phyloP scores from a whole-genome alignment of 1,140 invertebrate genomes.

The Meloidogyne floridensis region DNA sequence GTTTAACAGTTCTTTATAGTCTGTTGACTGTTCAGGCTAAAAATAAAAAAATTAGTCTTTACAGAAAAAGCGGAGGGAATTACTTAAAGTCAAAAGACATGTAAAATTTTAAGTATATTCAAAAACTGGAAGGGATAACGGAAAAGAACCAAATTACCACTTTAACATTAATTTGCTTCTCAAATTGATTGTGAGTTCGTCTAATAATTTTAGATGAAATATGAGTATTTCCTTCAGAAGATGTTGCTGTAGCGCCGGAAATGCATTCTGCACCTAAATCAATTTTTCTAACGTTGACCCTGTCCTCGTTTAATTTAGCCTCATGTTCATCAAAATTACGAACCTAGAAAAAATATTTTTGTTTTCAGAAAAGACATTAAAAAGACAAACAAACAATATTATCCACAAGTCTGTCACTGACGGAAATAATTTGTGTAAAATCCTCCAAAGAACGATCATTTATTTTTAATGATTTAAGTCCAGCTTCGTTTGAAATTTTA shows the following conservation, averaged over 20 bases:
- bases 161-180: constrained; percentile 71
- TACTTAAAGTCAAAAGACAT: constrained; percentile 71
- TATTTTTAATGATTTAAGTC: constrained; percentile 12
- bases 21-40: constrained; percentile 76
- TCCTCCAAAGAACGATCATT: constrained; percentile 20
- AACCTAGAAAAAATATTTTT: constrained; percentile 23
- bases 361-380: not conserved
- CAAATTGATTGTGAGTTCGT: not conserved
- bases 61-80: not conserved
- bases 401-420: constrained; percentile 32
- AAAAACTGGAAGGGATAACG: constrained; percentile 17
- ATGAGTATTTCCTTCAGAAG: not conserved
- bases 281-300: constrained; percentile 9
- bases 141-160: constrained; percentile 72
- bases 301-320: constrained; percentile 15
- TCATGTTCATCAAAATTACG: constrained; percentile 29
- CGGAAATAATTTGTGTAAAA: constrained; percentile 18
- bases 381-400: constrained; percentile 27
- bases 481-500: not conserved
- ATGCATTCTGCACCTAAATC: constrained; percentile 32
- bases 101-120: constrained; percentile 72
- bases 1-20: constrained; percentile 75
- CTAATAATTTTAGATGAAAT: not conserved
- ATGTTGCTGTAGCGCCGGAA: constrained; percentile 13
- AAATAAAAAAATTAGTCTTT: constrained; percentile 60